Base-by-base conservation (phyloP, 2,113 vertebrate species). In the Colinus virginianus region DNA sequence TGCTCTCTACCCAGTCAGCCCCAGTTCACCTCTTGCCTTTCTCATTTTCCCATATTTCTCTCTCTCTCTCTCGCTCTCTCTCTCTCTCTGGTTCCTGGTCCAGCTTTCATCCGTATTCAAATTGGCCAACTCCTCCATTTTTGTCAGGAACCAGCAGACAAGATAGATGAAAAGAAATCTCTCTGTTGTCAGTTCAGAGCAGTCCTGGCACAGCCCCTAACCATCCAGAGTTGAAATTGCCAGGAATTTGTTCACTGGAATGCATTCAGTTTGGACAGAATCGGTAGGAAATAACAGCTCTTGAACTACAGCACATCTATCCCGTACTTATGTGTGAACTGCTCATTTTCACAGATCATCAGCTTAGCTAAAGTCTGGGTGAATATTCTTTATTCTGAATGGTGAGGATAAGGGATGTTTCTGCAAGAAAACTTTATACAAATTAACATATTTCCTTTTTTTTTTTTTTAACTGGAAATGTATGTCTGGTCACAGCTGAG, bases 311-410 rank as follows among this genome's bases (percentile, higher is more conserved):
- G 82, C 92, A 90, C 92, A 86, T 96, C 88, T 96, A 77, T 88
- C 85, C 90, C 95, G 83, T 95, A 95, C 95, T 96, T 93, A 94
- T 88, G 96, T 96, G 96, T 96, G 90, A 96, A 96, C 93, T 94
- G 90, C 96, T 96, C 95, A 56, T 96, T 96, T 96, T 96, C 93
- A 96, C 96, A 96, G 96, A 90, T 96, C 93, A 96, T 96, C 96
- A 90, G 83, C 64, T 96, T 94, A 96, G 64, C 92, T 86, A 86
- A 91, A 93, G 72, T 85, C 85, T 93, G 72, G 69, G 92, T 96
- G 93, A 95, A 88, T 90, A 68, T 67, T 88, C 86, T 84, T 85
- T 90, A 83, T 83, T 83, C 68, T 0, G 0, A 88, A 75, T 43
- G 55, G 51, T 87, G 75, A 72, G 34, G 43, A 45, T 86, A 43